Conservation (phyloP, 2,888 invertebrate genomes). For the Drosophila antonietae region DNA sequence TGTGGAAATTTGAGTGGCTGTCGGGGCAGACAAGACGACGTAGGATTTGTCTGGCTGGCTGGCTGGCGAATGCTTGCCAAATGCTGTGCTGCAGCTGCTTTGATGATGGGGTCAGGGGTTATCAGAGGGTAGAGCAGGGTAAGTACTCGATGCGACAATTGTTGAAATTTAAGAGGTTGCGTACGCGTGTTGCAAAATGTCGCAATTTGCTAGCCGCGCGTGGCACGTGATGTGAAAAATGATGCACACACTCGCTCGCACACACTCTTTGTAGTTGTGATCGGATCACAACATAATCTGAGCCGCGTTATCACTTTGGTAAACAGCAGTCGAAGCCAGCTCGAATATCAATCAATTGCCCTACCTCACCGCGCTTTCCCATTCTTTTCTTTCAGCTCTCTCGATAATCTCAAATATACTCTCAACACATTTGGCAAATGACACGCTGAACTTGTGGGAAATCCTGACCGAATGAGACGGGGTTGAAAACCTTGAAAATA, state of each 20-base stretch:
- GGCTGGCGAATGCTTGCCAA: slow-evolving; percentile 48
- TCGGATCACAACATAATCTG: slow-evolving; percentile 80
- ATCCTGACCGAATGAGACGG: background rate
- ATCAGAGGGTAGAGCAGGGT: slow-evolving; percentile 8
- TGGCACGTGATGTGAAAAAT: slow-evolving; percentile 80
- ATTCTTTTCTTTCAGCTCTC: background rate
- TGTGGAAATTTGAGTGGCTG: slow-evolving; percentile 49
- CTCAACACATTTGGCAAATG: slow-evolving; percentile 73
- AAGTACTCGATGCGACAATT: slow-evolving; percentile 59
- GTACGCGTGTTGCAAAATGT: slow-evolving; percentile 77
- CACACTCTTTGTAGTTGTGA: slow-evolving; percentile 52
- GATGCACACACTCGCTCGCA: slow-evolving; percentile 45
- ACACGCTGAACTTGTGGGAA: slow-evolving; percentile 46
- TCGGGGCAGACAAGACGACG: slow-evolving; percentile 55
- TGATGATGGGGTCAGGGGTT: slow-evolving; percentile 32
- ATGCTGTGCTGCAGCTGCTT: slow-evolving; percentile 64
- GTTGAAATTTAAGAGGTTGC: slow-evolving; percentile 75
- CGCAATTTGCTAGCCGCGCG: slow-evolving; percentile 75
- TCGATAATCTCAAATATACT: slow-evolving; percentile 53
- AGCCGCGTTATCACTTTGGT: slow-evolving; percentile 80
- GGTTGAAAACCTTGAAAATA: slow-evolving; percentile 35
- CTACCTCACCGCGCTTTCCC: background rate
- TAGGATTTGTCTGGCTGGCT: slow-evolving; percentile 28
- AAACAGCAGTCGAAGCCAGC: slow-evolving; percentile 53
- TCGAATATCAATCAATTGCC: slow-evolving; percentile 77